These are phyloP conservation scores for Forbesichthys agassizii DNA, from an alignment of 2,113 vertebrate genomes.

Conservation along the genomic window DNA sequence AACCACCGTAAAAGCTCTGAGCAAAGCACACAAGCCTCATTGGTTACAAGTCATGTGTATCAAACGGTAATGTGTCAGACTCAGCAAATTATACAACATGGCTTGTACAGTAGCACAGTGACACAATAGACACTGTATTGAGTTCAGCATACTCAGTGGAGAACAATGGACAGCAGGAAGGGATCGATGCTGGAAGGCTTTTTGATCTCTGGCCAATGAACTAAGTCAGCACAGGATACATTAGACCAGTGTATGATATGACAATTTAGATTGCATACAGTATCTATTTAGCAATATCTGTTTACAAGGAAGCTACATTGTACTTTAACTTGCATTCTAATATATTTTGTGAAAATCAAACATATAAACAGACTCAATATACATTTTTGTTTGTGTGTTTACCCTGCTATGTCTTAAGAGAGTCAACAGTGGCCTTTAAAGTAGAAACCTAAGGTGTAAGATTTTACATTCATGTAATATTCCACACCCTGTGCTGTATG, in stretches of 20 bases:
- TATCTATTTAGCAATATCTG: slow-evolving; percentile 1
- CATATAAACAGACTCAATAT: too few species aligned
- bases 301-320: too few species aligned
- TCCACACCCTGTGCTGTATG: too few species aligned
- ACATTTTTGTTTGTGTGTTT: background rate
- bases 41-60: slow-evolving; percentile 36
- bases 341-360: background rate
- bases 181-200: slow-evolving; percentile 50
- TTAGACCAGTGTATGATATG: slow-evolving; percentile 30
- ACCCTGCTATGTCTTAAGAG: too few species aligned
- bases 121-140: slow-evolving; percentile 38
- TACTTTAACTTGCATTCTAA: slow-evolving; percentile 18
- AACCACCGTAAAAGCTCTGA: slow-evolving; percentile 8
- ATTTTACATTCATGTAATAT: too few species aligned
- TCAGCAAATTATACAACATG: slow-evolving; percentile 35
- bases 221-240: slow-evolving; percentile 23
- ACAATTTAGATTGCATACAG: slow-evolving; percentile 34
- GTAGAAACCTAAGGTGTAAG: too few species aligned
- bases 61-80: slow-evolving; percentile 32
- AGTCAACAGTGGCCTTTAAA: too few species aligned
- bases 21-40: slow-evolving; percentile 6
- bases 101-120: background rate
- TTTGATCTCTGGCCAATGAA: slow-evolving; percentile 47
- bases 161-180: slow-evolving; percentile 45
- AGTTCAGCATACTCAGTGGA: slow-evolving; percentile 38